Evolutionary conservation across 2,888 invertebrate genomes (phyloP), one percentile per base, ranked within the genome.

Genomic region (Antitype chi): DNA sequence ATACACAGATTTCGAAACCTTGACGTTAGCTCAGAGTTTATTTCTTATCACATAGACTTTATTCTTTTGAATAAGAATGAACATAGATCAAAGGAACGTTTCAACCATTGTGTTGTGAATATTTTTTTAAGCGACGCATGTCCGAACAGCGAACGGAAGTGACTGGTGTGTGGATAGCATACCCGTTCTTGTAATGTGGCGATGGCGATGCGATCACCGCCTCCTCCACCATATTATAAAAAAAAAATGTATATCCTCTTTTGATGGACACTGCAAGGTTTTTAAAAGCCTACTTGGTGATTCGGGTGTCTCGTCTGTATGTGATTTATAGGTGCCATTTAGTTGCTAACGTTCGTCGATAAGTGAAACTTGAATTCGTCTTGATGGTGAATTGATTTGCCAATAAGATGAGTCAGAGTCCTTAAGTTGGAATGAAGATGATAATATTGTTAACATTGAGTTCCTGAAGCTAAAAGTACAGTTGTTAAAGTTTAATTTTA

Each of bases 71-170:
- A 89, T 86, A 87, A 82, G 86, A 86, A 89, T 89, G 89, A 92
- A 90, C 86, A 89, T 91, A 91, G 91, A 92, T 92, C 89, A 88
- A 90, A 87, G 88, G 87, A 87, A 87, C 85, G 85, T 87, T 90
- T 85, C 85, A 89, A 89, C 87, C 88, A 90, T 91, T 91, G 91
- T 92, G 88, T 89, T 88, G 91, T 92, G 92, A 94, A 94, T 95
- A 94, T 94, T 94, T 94, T 93, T 92, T 93, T 91, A 96, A 93
- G 92, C 95, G 87, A 82, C 87, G 90, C 94, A 94, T 94, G 95
- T 93, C 93, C 92, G 92, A 90, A 88, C 91, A 89, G 88, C 85
- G 90, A 94, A 93, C 95, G 96, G 96, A 96, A 95, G 94, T 91
- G 87, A 87, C 85, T 71, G 82, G 86, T 87, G 87, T 92, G 93